Evolutionary conservation across 2,797 vertebrate genomes (phyloP).

Genomic region (Calcarius lapponicus): DNA sequence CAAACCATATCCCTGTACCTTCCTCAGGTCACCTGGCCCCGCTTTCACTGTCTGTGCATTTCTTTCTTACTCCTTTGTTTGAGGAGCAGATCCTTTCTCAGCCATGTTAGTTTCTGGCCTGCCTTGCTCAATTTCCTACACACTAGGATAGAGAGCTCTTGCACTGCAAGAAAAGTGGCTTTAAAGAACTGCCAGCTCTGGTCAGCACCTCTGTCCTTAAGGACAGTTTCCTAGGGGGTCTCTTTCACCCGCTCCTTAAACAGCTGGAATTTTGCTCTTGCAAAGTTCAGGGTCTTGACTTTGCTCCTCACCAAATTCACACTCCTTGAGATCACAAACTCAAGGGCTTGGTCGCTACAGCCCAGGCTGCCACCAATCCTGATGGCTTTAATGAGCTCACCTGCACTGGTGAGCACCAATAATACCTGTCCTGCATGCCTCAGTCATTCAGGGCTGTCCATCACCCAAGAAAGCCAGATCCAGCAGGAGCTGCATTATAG

Average conservation of each 20-base stretch:
- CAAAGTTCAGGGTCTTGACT: not conserved
- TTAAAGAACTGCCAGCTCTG: not conserved
- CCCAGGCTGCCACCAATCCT: not conserved
- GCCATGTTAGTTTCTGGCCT: not conserved
- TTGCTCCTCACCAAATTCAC: not conserved
- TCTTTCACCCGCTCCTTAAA: not conserved
- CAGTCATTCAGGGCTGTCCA: not conserved
- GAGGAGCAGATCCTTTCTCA: not conserved
- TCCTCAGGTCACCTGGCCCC: not conserved
- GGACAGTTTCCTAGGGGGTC: not conserved
- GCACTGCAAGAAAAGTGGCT: not conserved
- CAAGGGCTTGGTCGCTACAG: fast-evolving
- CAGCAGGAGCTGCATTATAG: not conserved
- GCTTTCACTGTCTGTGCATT: not conserved
- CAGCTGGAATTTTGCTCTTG: not conserved
- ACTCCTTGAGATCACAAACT: not conserved
- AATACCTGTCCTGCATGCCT: not conserved
- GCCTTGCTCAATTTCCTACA: not conserved
- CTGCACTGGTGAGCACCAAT: not conserved
- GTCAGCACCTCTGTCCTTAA: not conserved
- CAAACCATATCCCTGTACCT: not conserved
- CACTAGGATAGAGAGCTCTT: not conserved
- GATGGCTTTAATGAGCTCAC: not conserved
- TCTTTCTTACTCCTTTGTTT: not conserved
- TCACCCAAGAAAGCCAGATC: not conserved